These are phyloP conservation scores for Scarus forsteni DNA, from an alignment of 2,797 vertebrate species.

Conservation along the genomic window DNA sequence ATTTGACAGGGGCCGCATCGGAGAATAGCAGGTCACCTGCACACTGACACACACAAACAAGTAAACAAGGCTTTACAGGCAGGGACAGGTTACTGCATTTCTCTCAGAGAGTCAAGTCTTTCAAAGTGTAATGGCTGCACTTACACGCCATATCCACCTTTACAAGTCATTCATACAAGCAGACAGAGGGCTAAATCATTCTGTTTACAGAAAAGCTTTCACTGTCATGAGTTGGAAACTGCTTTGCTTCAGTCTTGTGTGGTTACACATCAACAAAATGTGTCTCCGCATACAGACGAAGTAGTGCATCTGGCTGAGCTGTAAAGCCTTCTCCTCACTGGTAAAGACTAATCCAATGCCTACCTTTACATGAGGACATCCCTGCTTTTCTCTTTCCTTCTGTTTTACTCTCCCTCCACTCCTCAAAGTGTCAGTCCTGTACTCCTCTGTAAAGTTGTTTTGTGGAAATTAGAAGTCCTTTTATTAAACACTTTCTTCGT, in stretches of 20 bases:
- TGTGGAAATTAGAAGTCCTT: too few species aligned
- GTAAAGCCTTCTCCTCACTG: conserved; percentile 29
- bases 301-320: conserved; percentile 26
- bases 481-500: too few species aligned
- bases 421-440: neutral
- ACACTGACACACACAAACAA: conserved; percentile 10
- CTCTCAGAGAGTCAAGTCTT: conserved; percentile 12
- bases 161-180: conserved; percentile 6
- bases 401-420: neutral
- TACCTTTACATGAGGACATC: conserved; percentile 5
- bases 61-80: conserved; percentile 23
- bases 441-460: neutral
- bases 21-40: conserved; percentile 53
- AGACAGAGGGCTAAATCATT: conserved; percentile 23
- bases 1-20: conserved; percentile 60
- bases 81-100: conserved; percentile 1
- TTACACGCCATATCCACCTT: conserved; percentile 18
- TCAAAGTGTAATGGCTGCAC: conserved; percentile 38
- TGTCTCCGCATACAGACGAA: conserved; percentile 16
- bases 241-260: conserved; percentile 17
- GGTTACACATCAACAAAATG: conserved; percentile 13
- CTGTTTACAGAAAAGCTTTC: conserved; percentile 33
- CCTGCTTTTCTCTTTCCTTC: neutral
- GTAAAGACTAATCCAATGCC: conserved; percentile 39
- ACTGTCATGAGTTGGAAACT: conserved; percentile 21